Conservation (phyloP, 2,113 vertebrate species). For the Microtus montanus region DNA sequence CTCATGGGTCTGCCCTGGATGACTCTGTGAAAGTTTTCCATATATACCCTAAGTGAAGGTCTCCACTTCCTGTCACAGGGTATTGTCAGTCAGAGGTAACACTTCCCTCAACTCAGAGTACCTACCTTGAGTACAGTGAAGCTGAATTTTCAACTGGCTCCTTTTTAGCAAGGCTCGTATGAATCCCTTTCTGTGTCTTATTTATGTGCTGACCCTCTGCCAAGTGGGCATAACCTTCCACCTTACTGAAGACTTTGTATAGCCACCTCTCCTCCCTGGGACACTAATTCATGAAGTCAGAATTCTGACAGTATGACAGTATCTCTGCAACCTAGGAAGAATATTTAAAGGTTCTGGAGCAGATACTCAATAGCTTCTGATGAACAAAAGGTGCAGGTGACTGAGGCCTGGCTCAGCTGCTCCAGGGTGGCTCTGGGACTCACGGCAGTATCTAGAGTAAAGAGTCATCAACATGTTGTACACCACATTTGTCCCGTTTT, state of each 20-base stretch:
- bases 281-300: not conserved
- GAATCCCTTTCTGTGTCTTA: not conserved
- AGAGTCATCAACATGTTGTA: not conserved
- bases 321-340: not conserved
- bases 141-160: not conserved
- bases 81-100: not conserved
- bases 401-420: not conserved
- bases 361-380: not conserved
- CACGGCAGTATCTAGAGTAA: not conserved
- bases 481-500: not conserved
- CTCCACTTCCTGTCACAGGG: conserved; percentile 16
- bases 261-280: not conserved
- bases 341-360: not conserved
- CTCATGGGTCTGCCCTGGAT: not conserved
- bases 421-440: not conserved
- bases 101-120: not conserved
- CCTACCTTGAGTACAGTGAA: not conserved
- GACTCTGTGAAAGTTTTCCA: conserved; percentile 61
- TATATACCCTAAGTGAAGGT: not conserved
- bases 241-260: not conserved
- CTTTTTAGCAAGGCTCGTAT: not conserved
- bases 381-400: not conserved
- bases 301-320: not conserved
- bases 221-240: not conserved
- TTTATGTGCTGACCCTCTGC: not conserved